Base-by-base conservation (phyloP, 1,140 invertebrate species). In the Neodiprion fabricii region DNA sequence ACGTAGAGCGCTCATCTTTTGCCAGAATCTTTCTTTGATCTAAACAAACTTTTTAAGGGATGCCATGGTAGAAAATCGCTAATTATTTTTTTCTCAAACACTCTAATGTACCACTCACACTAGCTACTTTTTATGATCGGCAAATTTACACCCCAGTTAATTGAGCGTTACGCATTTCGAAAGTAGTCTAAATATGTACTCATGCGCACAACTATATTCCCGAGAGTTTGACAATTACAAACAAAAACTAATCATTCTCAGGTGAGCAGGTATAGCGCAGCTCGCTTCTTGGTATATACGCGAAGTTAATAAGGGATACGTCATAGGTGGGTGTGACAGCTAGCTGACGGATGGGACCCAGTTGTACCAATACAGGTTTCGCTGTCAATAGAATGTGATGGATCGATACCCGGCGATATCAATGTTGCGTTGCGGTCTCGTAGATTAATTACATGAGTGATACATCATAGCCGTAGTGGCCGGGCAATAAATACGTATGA, bases 231-330 rank as follows among this genome's bases (percentile, higher is more conserved):
- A 12, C 53, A 61, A 61, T 61, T 61, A 61, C 4, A 14, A 61
- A 61, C 5, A 61, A 61, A 61, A 61, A 61, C 53, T 14, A 61
- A 61, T 61, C n/a, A 61, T 61, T 11, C 11, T 61, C 53, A 21
- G 17, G 17, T 21, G 17, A 21, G 17, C 17, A 21, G 17, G 17
- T 21, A 21, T 21, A 21, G 17, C 17, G 17, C 17, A 5, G 53
- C 53, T 40, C 53, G n/a, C 9, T 61, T 40, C 0, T 61, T 12
- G 53, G n/a, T 61, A 61, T 61, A 61, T 61, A 61, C 53, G 53
- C 11, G n/a, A 61, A 61, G 53, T 61, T 61, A 61, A 61, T 61
- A 61, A 61, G 53, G 53, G 53, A 61, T 61, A 61, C 53, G 53
- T 61, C 53, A 61, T 17, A 61, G 11, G 53, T 61, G 53, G 53